A percentile compares a stretch with the other conserved stretches of the same genome.
Evolutionary conservation across 1,140 invertebrate genomes (phyloP).

Genomic region (Drosophila kepulauana): DNA sequence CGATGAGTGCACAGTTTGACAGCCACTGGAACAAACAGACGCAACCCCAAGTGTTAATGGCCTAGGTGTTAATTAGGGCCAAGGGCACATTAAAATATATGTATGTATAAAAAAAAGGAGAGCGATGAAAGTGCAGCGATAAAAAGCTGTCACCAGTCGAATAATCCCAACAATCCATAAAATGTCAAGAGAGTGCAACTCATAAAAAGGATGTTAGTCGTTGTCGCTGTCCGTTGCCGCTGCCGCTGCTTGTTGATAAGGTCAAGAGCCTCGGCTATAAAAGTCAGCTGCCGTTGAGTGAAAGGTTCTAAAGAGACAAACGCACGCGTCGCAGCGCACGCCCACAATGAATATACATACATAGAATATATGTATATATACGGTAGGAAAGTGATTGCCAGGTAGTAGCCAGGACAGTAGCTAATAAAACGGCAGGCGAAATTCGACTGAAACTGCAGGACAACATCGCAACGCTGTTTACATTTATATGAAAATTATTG

Average conservation of each 20-base stretch:
- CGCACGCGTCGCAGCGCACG: conserved; percentile 66
- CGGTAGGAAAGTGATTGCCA: conserved; percentile 1
- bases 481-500: conserved; percentile 67
- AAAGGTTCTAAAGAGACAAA: conserved; percentile 28
- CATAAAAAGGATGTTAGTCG: conserved; percentile 67
- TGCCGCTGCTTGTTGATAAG: conserved; percentile 60
- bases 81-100: conserved; percentile 61
- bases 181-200: conserved; percentile 63
- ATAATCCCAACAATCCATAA: conserved; percentile 58
- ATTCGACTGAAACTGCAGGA: conserved; percentile 56
- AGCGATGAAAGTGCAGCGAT: conserved; percentile 78
- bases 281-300: conserved; percentile 64
- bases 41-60: conserved; percentile 77
- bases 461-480: conserved; percentile 57
- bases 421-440: conserved; percentile 74
- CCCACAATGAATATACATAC: conserved; percentile 29
- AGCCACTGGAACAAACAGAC: conserved; percentile 47
- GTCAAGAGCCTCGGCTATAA: conserved; percentile 75
- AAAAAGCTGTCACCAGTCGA: conserved; percentile 74
- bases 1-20: conserved; percentile 50
- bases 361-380: conserved; percentile 8
- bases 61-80: conserved; percentile 77
- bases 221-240: conserved; percentile 1
- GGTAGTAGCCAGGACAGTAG: conserved; percentile 62
- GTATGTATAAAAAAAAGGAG: conserved; percentile 45